Conservation (phyloP, 2,888 invertebrate genomes). For the Rapana venosa region DNA sequence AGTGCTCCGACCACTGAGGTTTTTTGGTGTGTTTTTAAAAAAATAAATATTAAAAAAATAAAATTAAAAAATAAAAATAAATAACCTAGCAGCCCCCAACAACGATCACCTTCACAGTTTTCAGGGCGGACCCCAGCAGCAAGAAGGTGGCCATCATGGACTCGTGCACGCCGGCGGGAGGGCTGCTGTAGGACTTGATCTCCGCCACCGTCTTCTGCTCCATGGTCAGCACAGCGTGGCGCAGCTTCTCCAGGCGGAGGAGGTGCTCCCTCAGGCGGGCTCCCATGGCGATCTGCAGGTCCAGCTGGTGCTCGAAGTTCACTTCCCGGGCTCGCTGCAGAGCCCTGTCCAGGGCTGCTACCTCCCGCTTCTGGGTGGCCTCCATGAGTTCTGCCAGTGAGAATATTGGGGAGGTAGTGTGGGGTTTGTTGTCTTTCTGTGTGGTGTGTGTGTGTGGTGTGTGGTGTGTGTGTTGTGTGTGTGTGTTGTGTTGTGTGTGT, state of each 20-base stretch:
- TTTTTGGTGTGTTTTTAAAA: too few species aligned
- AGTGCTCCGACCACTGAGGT: too few species aligned
- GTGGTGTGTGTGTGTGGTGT: background rate
- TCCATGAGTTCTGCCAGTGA: slow-evolving; percentile 61
- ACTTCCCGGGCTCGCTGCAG: slow-evolving; percentile 62
- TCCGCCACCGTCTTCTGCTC: slow-evolving; percentile 74
- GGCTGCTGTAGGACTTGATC: slow-evolving; percentile 72
- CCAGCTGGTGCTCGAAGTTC: slow-evolving; percentile 66
- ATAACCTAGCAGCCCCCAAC: too few species aligned
- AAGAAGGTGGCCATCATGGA: slow-evolving; percentile 72
- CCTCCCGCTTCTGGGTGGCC: slow-evolving; percentile 63
- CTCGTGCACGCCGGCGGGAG: slow-evolving; percentile 72
- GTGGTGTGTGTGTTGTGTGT: background rate
- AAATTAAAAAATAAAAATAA: too few species aligned
- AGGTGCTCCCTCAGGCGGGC: slow-evolving; percentile 65
- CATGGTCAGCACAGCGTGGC: slow-evolving; percentile 70
- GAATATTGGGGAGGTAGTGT: background rate
- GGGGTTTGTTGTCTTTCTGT: background rate
- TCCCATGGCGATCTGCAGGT: slow-evolving; percentile 67
- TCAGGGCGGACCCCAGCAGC: slow-evolving; percentile 66
- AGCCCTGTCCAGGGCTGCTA: slow-evolving; percentile 61
- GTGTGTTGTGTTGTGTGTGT: background rate
- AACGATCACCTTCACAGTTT: slow-evolving; percentile 70
- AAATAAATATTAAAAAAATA: too few species aligned
- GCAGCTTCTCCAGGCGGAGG: slow-evolving; percentile 66